Base-by-base conservation (phyloP, 2,113 vertebrate genomes). In the Cyphotilapia sp. region DNA sequence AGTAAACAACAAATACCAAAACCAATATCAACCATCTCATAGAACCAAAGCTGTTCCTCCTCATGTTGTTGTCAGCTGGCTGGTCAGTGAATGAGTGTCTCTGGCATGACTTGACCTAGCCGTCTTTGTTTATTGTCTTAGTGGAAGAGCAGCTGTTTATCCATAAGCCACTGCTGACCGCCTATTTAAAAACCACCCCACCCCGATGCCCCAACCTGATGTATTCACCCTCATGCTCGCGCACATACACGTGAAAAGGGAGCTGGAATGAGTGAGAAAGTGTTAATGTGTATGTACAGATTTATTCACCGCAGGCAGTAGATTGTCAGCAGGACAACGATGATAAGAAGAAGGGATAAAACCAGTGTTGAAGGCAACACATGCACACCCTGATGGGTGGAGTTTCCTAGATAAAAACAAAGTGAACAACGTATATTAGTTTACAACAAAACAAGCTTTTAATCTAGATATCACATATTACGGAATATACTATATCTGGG, bases 221-320 rank as follows among this genome's bases (percentile, higher is more conserved):
- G 78, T 82, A 78, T 53, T 84, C 85, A 40, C 85, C 53, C 29
- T 29, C 35, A 86, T 31, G 45, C 40, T 51, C 3, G 81, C 19
- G n/a, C 54, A 80, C 47, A 71, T 6, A 66, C 53, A 49, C 0
- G 10, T 51, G 49, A 31, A 86, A 54, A 84, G 22, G 9, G 9
- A 81, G 6, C 29, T 9, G 5, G 40, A 63, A 27, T 42, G 3
- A 66, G 29, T 54, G 24, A 54, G 27, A 16, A 42, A 85, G 51
- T 76, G 9, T 42, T 27, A 0, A n/a, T 69, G 80, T 42, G 38
- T 40, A 27, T 14, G n/a, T 56, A 42, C 19, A n/a, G 24, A 3
- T 71, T 69, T 31, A 10, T 22, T 95, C 94, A 98, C 98, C 98
- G 98, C 94, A 97, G 96, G 88, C 97, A 97, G 95, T 98, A 99